These are phyloP conservation scores for Rhagium mordax DNA, from an alignment of 2,888 invertebrate species.

Conservation along the genomic window DNA sequence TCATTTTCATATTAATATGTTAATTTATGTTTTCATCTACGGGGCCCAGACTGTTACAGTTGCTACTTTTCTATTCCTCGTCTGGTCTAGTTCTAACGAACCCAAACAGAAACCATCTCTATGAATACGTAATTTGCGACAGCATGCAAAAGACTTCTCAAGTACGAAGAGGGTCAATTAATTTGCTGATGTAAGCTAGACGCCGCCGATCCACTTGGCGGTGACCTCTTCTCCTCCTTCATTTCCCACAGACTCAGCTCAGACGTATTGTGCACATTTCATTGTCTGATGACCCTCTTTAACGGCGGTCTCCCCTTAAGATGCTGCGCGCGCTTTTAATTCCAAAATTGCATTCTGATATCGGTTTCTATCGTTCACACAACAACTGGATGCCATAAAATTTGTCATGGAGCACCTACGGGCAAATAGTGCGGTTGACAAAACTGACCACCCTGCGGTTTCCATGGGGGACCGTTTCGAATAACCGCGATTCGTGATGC, in stretches of 20 bases:
- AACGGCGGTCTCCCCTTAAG: constrained; percentile 28
- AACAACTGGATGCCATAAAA: constrained; percentile 54
- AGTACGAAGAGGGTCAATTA: constrained; percentile 55
- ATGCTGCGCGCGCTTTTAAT: constrained; percentile 32
- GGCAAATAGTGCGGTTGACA: constrained; percentile 24
- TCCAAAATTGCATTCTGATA: constrained; percentile 43
- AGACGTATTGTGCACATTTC: constrained; percentile 51
- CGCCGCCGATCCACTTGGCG: constrained; percentile 49
- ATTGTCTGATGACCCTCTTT: constrained; percentile 50
- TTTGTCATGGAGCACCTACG: constrained; percentile 54
- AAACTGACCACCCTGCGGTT: constrained; percentile 38
- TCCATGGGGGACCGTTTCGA: neutral
- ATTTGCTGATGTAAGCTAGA: constrained; percentile 53
- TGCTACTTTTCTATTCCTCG: constrained; percentile 38
- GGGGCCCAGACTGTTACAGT: constrained; percentile 7
- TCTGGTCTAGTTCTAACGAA: constrained; percentile 38
- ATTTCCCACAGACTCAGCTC: constrained; percentile 57
- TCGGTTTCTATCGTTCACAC: constrained; percentile 21
- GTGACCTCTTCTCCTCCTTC: constrained; percentile 56
- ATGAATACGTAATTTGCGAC: constrained; percentile 58
- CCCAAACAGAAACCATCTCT: constrained; percentile 41
- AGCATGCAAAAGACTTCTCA: constrained; percentile 37
- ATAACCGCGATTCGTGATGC: constrained; percentile 43
- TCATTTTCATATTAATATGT: constrained; percentile 61
- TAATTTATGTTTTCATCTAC: constrained; percentile 50